phyloP scores from a whole-genome alignment of 2,113 vertebrate genomes.

The Nothoprocta pentlandii region DNA sequence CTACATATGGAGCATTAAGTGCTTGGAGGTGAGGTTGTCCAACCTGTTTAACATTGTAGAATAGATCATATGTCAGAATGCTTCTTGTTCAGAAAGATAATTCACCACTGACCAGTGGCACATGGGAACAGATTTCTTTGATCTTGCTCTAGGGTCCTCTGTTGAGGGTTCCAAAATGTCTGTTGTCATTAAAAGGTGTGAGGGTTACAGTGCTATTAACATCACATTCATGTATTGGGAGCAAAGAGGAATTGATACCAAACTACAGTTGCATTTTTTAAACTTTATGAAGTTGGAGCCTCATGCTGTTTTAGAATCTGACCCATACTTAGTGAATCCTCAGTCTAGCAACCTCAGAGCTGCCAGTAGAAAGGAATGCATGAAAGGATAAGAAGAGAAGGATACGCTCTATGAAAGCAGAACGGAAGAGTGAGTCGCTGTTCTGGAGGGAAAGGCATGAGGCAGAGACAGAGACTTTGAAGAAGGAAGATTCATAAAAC shows the following conservation, averaged over 20 bases:
- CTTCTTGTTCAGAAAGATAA: neutral
- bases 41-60: neutral
- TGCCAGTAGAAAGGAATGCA: neutral
- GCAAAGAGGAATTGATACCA: neutral
- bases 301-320: neutral
- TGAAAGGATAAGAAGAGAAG: neutral
- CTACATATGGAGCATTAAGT: neutral
- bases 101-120: neutral
- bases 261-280: neutral
- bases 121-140: no score
- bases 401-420: neutral
- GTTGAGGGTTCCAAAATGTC: neutral
- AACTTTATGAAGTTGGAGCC: neutral
- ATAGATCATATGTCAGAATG: neutral
- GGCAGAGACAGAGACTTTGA: neutral
- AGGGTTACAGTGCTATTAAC: neutral
- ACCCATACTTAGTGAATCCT: neutral
- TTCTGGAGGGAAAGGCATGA: neutral
- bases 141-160: neutral
- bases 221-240: fast-evolving
- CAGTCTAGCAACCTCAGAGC: neutral
- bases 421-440: neutral
- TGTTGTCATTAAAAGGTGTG: neutral
- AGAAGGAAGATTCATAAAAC: neutral
- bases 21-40: neutral